Conservation (phyloP, 1,140 invertebrate genomes). For the Lepidurus couesii region DNA sequence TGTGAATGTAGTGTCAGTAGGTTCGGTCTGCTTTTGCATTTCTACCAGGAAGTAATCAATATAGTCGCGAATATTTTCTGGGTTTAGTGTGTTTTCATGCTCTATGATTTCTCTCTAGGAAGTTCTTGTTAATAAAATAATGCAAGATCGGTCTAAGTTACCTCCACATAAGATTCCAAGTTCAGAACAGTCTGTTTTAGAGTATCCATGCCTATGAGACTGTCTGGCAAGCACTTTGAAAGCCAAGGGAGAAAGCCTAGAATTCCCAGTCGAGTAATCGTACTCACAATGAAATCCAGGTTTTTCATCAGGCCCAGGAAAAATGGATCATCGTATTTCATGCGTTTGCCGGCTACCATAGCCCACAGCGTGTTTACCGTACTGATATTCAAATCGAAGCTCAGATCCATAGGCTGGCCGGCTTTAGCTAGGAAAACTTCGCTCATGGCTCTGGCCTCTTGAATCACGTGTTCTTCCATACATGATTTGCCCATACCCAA, state of each 20-base stretch:
- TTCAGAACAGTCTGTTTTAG: constrained; percentile 48
- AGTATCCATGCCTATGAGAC: constrained; percentile 49
- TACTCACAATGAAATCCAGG: neutral
- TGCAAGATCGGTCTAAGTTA: constrained; percentile 60
- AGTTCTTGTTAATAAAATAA: constrained; percentile 44
- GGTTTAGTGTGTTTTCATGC: constrained; percentile 62
- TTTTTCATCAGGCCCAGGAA: constrained; percentile 30
- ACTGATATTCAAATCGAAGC: constrained; percentile 4
- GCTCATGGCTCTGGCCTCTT: constrained; percentile 20
- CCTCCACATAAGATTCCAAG: constrained; percentile 51
- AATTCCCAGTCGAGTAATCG: neutral
- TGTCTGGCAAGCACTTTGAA: constrained; percentile 25
- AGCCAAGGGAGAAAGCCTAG: constrained; percentile 27
- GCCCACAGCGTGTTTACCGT: constrained; percentile 60
- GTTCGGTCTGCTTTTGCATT: constrained; percentile 36
- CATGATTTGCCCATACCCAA: constrained; percentile 31
- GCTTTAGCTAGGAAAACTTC: neutral
- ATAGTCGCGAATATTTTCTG: constrained; percentile 63
- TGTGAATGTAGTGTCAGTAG: constrained; percentile 33
- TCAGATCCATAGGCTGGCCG: constrained; percentile 20
- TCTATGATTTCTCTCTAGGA: constrained; percentile 58
- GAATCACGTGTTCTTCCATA: constrained; percentile 20
- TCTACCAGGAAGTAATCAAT: constrained; percentile 75
- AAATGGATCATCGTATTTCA: constrained; percentile 42
- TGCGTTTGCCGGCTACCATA: constrained; percentile 56